Conservation (phyloP, 2,888 invertebrate genomes). For the Mimas tiliae region DNA sequence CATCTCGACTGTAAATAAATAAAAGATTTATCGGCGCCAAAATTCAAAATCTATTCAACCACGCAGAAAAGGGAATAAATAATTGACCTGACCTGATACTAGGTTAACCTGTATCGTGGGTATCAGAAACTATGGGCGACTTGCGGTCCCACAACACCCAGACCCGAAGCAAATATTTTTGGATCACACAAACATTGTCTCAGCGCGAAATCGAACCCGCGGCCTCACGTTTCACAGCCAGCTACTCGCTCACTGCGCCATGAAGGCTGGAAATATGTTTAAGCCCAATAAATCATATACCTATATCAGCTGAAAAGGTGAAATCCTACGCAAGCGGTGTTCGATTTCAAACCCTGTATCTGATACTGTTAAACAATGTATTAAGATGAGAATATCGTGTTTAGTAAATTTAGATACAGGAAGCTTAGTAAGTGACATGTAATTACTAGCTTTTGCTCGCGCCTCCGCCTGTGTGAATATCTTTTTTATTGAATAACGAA, state of each 20-base stretch:
- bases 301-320: constrained; percentile 2
- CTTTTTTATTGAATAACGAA: too few species aligned
- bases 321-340: constrained; percentile 6
- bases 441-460: background rate
- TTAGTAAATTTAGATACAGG: background rate
- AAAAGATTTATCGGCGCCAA: background rate
- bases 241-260: too few species aligned
- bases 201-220: too few species aligned
- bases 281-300: constrained; percentile 12
- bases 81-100: too few species aligned
- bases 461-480: background rate
- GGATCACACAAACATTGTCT: too few species aligned
- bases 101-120: too few species aligned
- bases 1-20: too few species aligned
- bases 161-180: too few species aligned
- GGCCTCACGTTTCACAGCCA: too few species aligned
- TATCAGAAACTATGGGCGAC: too few species aligned
- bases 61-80: constrained; percentile 9
- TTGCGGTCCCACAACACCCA: too few species aligned
- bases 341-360: constrained; percentile 12
- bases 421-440: background rate
- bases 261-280: constrained; percentile 11
- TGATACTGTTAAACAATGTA: constrained; percentile 12
- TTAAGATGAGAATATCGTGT: background rate
- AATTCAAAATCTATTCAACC: background rate